phyloP scores from a whole-genome alignment of 1,140 invertebrate species.

The Ostrea denselamellosa region DNA sequence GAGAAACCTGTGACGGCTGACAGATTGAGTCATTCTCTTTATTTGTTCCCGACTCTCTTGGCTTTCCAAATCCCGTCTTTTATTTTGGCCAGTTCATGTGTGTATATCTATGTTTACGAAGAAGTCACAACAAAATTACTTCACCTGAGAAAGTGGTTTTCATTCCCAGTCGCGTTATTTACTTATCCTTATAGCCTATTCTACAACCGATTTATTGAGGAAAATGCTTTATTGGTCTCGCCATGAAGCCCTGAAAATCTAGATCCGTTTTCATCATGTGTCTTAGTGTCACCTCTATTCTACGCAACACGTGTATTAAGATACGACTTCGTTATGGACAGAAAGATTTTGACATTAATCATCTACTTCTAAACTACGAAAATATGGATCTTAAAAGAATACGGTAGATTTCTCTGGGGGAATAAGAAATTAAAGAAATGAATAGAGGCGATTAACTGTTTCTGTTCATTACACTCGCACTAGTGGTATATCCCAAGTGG shows the following conservation, averaged over 20 bases:
- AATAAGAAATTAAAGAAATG: background rate
- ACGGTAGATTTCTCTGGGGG: background rate
- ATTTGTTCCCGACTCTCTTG: background rate
- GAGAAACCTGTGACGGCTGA: conserved; percentile 1
- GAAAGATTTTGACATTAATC: background rate
- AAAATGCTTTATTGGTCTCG: background rate
- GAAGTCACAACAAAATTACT: conserved; percentile 27
- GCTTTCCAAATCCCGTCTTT: background rate
- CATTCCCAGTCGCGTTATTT: background rate
- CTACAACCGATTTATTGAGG: background rate
- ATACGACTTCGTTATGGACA: background rate
- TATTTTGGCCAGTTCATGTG: conserved; percentile 5
- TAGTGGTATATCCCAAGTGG: background rate
- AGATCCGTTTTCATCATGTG: background rate
- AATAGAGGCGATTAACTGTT: background rate
- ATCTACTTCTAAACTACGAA: background rate
- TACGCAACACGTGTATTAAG: background rate
- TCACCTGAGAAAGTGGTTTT: conserved; percentile 4
- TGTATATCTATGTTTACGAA: background rate
- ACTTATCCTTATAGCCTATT: conserved; percentile 19
- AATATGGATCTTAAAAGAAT: background rate
- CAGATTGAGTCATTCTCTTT: background rate
- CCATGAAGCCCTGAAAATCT: conserved; percentile 25
- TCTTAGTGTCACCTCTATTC: background rate
- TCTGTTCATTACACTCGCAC: background rate